phyloP scores from a whole-genome alignment of 2,888 invertebrate genomes.

The Byasa hedistus region DNA sequence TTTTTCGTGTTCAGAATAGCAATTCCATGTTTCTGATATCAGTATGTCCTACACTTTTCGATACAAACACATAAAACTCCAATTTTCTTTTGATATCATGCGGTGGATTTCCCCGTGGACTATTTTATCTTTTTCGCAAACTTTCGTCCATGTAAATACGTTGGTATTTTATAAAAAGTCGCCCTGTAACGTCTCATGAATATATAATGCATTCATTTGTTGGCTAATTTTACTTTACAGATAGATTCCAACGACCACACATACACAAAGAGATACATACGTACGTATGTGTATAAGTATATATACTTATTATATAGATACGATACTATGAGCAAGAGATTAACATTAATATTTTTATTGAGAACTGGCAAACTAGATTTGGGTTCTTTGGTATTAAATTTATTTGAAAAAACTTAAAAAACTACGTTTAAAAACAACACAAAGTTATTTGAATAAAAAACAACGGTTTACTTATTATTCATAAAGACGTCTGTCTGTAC shows the following conservation, averaged over 20 bases:
- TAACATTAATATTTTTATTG: too few species aligned
- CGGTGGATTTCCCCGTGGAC: slow-evolving; percentile 27
- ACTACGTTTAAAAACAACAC: neutral
- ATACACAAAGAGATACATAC: too few species aligned
- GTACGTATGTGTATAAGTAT: too few species aligned
- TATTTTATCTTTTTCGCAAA: slow-evolving; percentile 24
- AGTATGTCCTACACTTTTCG: slow-evolving; percentile 17
- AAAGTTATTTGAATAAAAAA: neutral
- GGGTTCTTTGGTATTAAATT: too few species aligned
- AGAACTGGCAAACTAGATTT: too few species aligned
- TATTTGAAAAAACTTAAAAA: neutral
- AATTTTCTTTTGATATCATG: slow-evolving; percentile 26
- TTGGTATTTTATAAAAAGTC: slow-evolving; percentile 8
- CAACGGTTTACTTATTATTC: slow-evolving; percentile 8
- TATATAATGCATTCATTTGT: neutral
- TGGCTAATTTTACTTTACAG: neutral
- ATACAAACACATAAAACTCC: slow-evolving; percentile 27
- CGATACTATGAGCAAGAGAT: too few species aligned
- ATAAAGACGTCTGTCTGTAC: slow-evolving; percentile 13
- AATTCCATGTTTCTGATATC: slow-evolving; percentile 5
- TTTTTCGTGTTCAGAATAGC: slow-evolving; percentile 6
- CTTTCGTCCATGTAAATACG: slow-evolving; percentile 16
- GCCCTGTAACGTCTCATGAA: neutral
- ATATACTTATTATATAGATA: too few species aligned
- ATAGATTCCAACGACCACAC: too few species aligned